These are phyloP conservation scores for Buphagus erythrorhynchus DNA, from an alignment of 2,797 vertebrate genomes.

Conservation along the genomic window DNA sequence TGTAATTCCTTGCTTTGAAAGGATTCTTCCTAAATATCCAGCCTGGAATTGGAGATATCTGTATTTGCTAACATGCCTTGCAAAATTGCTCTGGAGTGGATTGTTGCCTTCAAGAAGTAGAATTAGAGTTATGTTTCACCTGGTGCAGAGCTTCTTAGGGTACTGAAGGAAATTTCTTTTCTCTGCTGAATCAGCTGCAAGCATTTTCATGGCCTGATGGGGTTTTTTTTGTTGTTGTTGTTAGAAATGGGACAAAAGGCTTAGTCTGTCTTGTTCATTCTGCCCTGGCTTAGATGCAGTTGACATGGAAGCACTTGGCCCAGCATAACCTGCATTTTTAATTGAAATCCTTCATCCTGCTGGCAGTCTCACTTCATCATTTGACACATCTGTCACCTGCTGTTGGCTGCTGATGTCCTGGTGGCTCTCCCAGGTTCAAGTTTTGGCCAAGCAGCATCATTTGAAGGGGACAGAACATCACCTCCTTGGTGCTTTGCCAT, in stretches of 20 bases:
- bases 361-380: neutral
- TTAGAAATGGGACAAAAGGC: neutral
- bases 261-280: neutral
- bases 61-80: neutral
- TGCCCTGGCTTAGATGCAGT: neutral
- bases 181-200: neutral
- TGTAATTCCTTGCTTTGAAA: neutral
- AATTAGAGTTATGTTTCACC: neutral
- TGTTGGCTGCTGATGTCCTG: neutral
- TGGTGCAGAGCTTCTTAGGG: rapidly evolving
- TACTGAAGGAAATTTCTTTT: neutral
- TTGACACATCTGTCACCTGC: neutral
- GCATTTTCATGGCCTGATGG: neutral
- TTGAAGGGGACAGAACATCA: neutral
- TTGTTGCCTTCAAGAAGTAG: neutral
- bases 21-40: neutral
- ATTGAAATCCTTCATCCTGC: neutral
- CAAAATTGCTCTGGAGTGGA: neutral
- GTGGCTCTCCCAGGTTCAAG: neutral
- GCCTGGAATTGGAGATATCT: neutral
- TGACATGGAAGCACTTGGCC: neutral
- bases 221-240: neutral
- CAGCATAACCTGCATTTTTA: neutral
- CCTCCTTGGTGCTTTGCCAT: neutral
- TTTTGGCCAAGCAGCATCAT: neutral